A percentile compares a stretch with the other conserved stretches of the same genome.
Evolutionary conservation across 2,113 vertebrate genomes (phyloP).

Genomic region (Thryonomys swinderianus): DNA sequence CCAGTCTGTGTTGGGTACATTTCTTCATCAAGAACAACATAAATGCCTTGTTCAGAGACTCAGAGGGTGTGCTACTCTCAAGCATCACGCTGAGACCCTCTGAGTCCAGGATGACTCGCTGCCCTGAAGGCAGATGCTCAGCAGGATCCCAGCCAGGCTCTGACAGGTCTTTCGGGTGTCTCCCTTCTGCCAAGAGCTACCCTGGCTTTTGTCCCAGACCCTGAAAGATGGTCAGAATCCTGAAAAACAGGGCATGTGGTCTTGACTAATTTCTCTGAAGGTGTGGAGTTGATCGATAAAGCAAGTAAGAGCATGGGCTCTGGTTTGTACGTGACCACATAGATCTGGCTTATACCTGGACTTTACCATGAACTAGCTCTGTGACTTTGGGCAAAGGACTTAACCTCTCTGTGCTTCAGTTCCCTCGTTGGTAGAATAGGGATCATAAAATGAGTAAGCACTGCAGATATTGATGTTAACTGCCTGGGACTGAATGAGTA

Average conservation of each 20-base stretch:
- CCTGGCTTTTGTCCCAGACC: background rate
- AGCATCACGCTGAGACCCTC: background rate
- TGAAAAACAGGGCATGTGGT: background rate
- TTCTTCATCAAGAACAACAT: slow-evolving; percentile 15
- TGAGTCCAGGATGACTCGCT: background rate
- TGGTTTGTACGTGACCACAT: background rate
- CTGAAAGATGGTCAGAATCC: background rate
- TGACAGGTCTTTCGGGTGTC: background rate
- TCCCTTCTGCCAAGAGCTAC: background rate
- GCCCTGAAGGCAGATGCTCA: background rate
- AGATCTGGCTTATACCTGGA: background rate
- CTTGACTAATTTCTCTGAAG: background rate
- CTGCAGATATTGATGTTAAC: background rate
- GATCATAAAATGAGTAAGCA: background rate
- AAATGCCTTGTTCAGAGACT: slow-evolving; percentile 10
- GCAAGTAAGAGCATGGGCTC: background rate
- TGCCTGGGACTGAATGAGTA: background rate
- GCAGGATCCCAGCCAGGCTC: background rate
- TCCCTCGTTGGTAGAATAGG: background rate
- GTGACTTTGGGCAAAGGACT: background rate
- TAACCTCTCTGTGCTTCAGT: background rate
- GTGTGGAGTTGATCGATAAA: background rate
- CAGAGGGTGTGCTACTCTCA: background rate
- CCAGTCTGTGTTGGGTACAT: background rate
- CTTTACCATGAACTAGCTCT: background rate